Base-by-base conservation (phyloP, 37 sponge, comb jelly and placozoan species). In the Cladorhizidae sp. region DNA sequence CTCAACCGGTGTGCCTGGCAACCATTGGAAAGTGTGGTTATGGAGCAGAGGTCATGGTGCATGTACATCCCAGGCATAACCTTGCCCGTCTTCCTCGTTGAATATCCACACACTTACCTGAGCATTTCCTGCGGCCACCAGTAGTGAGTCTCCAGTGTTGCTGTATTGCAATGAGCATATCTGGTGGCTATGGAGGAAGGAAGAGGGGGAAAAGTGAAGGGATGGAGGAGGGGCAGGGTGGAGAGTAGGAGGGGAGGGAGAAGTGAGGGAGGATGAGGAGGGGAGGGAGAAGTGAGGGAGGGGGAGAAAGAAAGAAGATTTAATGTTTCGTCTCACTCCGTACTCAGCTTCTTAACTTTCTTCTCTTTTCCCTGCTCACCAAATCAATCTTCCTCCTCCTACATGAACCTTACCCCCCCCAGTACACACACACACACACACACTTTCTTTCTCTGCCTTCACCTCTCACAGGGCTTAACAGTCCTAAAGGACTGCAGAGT, bases 101-200 rank as follows among this genome's bases (percentile, higher is more conserved):
- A n/a, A n/a, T n/a, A n/a, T n/a, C n/a, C n/a, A n/a, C n/a, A n/a
- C 49, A 1, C 40, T 14, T 56, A 88, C 86, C 83, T 97, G 93
- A n/a, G 98, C 91, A 74, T 78, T 90, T 21, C 93, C 95, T 41
- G 95, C 33, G 15, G 91, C 86, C 23, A 95, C 84, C 6, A 95
- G 76, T 33, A 97, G 77, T 31, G 76, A 41, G 57, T 95, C 95
- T 57, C 98, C 98, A 71, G 91, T 89, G 42, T 63, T 78, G 70
- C 95, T 97, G 83, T 88, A 97, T 68, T 87, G 88, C 17, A 93
- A 64, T 25, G 93, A 83, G 23, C 78, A 62, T 43, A 97, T 88
- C 31, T 87, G 95, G 56, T 97, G 93, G 58, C 96, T 95, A 63
- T 2, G 40, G 15, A 25, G 75, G n/a, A 59, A 26, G 61, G 61